phyloP scores from a whole-genome alignment of 1,140 invertebrate species.

The Heliconius melpomene region DNA sequence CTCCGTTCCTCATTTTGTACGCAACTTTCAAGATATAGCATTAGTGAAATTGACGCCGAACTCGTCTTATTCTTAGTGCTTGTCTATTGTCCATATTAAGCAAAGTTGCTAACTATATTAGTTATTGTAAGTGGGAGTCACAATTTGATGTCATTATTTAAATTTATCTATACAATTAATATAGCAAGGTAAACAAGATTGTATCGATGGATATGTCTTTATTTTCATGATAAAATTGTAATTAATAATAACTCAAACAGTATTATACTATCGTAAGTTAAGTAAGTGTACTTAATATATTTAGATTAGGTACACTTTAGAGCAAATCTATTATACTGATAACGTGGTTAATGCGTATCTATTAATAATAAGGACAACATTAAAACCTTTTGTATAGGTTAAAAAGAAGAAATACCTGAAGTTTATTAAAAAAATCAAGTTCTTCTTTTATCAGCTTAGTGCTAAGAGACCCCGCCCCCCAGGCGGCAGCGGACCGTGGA shows the following conservation, averaged over 20 bases:
- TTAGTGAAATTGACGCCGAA: too few relatives aligned
- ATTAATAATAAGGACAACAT: background rate
- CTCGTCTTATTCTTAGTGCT: background rate
- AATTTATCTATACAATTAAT: background rate
- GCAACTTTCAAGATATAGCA: too few relatives aligned
- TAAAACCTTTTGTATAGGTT: too few relatives aligned
- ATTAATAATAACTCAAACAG: background rate
- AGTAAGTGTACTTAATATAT: background rate
- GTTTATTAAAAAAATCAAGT: too few relatives aligned
- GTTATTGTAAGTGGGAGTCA: background rate
- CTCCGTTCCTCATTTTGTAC: too few relatives aligned
- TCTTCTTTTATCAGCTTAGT: too few relatives aligned
- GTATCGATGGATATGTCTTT: background rate
- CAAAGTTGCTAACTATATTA: background rate
- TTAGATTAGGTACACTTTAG: background rate
- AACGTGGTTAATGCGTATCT: background rate
- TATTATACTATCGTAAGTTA: background rate
- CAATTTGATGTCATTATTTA: background rate
- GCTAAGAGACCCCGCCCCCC: too few relatives aligned
- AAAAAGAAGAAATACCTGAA: too few relatives aligned
- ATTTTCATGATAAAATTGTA: background rate
- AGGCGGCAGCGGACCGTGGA: too few relatives aligned
- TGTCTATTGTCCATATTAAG: background rate
- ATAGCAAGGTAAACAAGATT: background rate
- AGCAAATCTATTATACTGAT: background rate